Evolutionary conservation across 2,113 vertebrate species (phyloP).

Genomic region (Cariama cristata): DNA sequence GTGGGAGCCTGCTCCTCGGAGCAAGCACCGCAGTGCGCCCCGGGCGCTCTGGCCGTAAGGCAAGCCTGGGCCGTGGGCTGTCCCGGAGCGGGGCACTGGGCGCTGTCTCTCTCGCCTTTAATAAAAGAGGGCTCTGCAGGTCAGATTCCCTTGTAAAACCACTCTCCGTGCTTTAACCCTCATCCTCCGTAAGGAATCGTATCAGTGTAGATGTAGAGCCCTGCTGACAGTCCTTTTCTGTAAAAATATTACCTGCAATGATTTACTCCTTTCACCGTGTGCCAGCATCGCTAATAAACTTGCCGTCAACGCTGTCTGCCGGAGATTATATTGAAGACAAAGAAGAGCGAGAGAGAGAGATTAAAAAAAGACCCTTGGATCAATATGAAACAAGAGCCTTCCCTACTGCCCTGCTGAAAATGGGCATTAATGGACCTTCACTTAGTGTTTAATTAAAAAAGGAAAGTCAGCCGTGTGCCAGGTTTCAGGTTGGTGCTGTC

Average conservation of each 20-base stretch:
- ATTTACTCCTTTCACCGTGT: background rate
- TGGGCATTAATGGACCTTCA: background rate
- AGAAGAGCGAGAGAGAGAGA: background rate
- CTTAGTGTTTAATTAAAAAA: background rate
- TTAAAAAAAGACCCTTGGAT: background rate
- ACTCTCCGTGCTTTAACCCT: fast-evolving
- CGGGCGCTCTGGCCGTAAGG: fast-evolving
- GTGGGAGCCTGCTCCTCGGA: background rate
- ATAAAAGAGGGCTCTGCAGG: background rate
- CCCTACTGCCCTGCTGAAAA: background rate
- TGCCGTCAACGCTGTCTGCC: background rate
- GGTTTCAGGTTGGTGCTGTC: background rate
- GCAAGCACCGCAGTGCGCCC: fast-evolving
- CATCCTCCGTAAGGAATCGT: fast-evolving
- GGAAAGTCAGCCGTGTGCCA: background rate
- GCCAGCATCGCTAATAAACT: background rate
- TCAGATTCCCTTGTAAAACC: background rate
- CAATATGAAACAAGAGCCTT: background rate
- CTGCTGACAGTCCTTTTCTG: background rate
- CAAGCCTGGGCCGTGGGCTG: fast-evolving
- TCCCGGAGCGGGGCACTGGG: fast-evolving
- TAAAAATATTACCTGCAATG: background rate
- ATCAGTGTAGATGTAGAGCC: fast-evolving
- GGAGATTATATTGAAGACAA: background rate
- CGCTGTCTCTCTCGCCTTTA: background rate